Evolutionary conservation across 1,140 invertebrate genomes (phyloP), one percentile per base, ranked within the genome.

Genomic region (Temnothorax nylanderi): DNA sequence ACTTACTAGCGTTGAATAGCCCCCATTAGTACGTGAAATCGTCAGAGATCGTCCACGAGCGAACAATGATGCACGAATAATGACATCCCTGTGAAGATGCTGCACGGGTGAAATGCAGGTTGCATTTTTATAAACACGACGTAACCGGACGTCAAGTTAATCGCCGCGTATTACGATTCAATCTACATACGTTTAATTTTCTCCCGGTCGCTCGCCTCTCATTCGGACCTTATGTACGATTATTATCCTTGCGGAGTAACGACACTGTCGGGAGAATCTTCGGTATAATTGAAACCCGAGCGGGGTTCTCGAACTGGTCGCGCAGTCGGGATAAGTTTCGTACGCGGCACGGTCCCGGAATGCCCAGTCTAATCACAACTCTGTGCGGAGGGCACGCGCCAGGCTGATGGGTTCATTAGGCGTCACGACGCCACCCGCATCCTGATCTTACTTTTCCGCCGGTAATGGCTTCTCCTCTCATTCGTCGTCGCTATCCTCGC

Each of bases 361-460:
- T 90, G 91, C 85, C 91, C 91, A 92, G 92, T 92, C 92, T 92
- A 92, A 92, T 92, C 92, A 92, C 91, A 92, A 92, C 85, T 92
- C 84, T 56, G 84, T 60, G 86, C 81, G 60, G 60, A 89, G 80
- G 85, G 90, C 86, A 91, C 89, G 87, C 91, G 91, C 85, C 85
- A 56, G 47, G 62, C 49, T 90, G 91, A 92, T 92, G 91, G 90
- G 88, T 92, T 92, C 92, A 92, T 92, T 92, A 92, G 88, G 89
- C 89, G 90, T 87, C 75, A 78, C 85, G 80, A 92, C 92, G 92
- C 84, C 67, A 26, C 49, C 76, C 87, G 92, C 92, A 92, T 92
- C 78, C 77, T 92, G 92, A 92, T 92, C 90, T 91, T 78, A 88
- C 87, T 91, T 91, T 91, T 91, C 87, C 51, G 34, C 71, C 47